Evolutionary conservation across 1,140 invertebrate genomes (phyloP).

Genomic region (Cryptotermes secundus): DNA sequence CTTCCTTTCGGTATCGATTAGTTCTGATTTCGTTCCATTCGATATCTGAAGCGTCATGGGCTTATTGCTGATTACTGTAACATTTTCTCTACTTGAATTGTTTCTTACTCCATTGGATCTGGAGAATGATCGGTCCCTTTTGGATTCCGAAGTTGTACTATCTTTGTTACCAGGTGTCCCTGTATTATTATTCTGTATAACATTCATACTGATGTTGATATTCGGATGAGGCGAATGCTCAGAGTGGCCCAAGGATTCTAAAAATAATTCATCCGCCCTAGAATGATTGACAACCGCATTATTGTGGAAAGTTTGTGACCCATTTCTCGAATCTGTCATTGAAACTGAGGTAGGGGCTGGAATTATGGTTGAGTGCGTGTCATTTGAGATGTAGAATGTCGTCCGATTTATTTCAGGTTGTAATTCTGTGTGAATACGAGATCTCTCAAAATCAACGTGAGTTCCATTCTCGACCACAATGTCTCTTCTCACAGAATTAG

Average conservation of each 20-base stretch:
- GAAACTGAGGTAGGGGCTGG: background rate
- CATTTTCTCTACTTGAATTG: background rate
- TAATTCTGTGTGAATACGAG: slow-evolving; percentile 5
- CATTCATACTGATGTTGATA: background rate
- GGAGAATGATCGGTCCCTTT: background rate
- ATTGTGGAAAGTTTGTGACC: background rate
- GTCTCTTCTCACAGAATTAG: slow-evolving; percentile 3
- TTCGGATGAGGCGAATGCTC: background rate
- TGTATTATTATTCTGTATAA: background rate
- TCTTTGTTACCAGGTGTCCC: background rate
- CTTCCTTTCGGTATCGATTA: too few species aligned
- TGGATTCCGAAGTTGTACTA: slow-evolving; percentile 1
- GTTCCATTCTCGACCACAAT: slow-evolving; percentile 21
- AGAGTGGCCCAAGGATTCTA: background rate
- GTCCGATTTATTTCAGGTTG: background rate
- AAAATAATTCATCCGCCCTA: background rate
- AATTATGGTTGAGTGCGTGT: background rate
- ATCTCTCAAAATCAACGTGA: slow-evolving; percentile 13
- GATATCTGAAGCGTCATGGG: background rate
- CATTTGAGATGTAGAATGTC: background rate
- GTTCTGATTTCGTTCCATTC: too few species aligned
- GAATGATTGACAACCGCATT: background rate
- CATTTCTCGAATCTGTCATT: background rate
- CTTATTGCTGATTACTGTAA: background rate
- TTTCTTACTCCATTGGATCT: background rate